Evolutionary conservation across 2,113 vertebrate species (phyloP).

Genomic region (Aldabrachelys gigantea): DNA sequence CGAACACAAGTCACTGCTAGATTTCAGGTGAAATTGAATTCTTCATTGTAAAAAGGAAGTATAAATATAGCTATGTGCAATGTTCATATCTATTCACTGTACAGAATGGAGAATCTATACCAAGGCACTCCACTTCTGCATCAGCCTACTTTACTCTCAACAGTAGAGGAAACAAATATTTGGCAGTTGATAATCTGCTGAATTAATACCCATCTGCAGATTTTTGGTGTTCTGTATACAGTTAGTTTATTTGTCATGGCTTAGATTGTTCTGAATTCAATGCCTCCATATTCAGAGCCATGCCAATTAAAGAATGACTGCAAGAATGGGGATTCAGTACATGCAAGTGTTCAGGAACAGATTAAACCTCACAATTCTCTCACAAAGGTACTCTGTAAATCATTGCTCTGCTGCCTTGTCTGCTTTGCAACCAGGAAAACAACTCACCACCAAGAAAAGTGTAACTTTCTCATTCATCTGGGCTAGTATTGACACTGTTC

Average conservation of each 20-base stretch:
- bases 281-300: neutral
- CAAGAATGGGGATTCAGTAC: neutral
- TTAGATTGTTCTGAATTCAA: neutral
- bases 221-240: neutral
- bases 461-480: neutral
- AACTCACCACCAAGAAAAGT: neutral
- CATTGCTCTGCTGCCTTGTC: neutral
- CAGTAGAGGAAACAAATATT: conserved; percentile 6
- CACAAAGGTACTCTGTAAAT: neutral
- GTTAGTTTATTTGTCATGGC: neutral
- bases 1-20: neutral
- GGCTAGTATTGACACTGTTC: neutral
- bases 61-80: conserved; percentile 5
- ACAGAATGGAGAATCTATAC: neutral
- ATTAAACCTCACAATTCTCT: neutral
- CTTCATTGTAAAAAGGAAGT: neutral
- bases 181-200: neutral
- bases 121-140: neutral
- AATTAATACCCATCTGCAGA: conserved; percentile 1
- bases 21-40: conserved; percentile 3
- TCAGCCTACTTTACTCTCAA: neutral
- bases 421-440: neutral
- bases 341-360: neutral
- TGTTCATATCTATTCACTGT: neutral
- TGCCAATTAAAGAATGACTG: neutral